These are phyloP conservation scores for Dryas iulia DNA, from an alignment of 1,140 invertebrate genomes.

Conservation along the genomic window DNA sequence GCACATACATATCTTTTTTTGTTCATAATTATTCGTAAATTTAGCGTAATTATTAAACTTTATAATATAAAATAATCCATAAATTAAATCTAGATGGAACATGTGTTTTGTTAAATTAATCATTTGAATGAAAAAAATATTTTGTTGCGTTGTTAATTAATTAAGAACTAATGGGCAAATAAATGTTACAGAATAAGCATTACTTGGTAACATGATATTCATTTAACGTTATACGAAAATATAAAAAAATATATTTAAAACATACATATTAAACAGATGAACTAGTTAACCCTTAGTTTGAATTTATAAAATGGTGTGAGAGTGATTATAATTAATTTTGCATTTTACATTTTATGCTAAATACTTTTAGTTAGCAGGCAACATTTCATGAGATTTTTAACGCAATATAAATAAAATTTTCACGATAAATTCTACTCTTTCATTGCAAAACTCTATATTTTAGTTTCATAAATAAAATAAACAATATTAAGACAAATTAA, in stretches of 20 bases:
- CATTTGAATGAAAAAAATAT: not conserved
- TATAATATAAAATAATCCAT: not conserved
- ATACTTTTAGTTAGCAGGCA: not conserved
- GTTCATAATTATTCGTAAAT: too few species aligned
- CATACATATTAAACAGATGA: too few species aligned
- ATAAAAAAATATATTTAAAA: too few species aligned
- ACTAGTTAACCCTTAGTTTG: not conserved
- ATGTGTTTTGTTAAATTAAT: not conserved
- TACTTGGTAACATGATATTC: too few species aligned
- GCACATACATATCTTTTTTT: not conserved
- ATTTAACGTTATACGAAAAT: too few species aligned
- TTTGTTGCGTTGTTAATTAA: not conserved
- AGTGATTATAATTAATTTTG: not conserved
- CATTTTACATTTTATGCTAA: not conserved
- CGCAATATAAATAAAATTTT: not conserved
- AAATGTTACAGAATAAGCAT: too few species aligned
- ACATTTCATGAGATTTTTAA: not conserved
- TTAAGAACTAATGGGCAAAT: not conserved
- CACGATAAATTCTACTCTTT: not conserved
- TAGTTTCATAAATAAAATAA: not conserved
- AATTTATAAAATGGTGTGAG: not conserved
- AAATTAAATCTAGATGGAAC: not conserved
- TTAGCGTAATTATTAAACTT: too few species aligned
- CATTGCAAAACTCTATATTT: not conserved
- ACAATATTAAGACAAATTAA: not conserved